Conservation (phyloP, 2,888 invertebrate genomes). For the Suillia variegata region DNA sequence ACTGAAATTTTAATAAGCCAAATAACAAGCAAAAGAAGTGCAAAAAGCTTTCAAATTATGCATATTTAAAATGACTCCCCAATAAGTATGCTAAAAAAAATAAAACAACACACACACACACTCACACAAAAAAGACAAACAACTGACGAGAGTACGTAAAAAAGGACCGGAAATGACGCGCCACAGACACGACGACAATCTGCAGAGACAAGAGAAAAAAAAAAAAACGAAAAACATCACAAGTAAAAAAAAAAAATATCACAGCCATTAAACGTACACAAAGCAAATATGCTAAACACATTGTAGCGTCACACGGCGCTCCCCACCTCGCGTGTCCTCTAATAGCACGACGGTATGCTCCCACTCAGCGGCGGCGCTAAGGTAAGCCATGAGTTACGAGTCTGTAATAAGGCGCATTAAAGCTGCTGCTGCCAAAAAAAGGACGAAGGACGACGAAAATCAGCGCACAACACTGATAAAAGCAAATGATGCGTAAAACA, state of each 20-base stretch:
- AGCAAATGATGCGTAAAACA: constrained; percentile 4
- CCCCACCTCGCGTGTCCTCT: too few species aligned
- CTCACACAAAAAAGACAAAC: too few species aligned
- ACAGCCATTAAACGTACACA: constrained; percentile 35
- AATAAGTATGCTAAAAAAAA: constrained; percentile 51
- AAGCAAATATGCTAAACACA: constrained; percentile 46
- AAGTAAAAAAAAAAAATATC: constrained; percentile 16
- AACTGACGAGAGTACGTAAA: constrained; percentile 45
- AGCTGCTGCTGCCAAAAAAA: neutral
- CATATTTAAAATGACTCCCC: constrained; percentile 38
- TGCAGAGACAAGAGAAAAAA: constrained; percentile 13
- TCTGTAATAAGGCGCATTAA: constrained; percentile 1
- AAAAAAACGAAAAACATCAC: constrained; percentile 13
- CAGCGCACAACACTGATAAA: neutral
- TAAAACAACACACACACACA: too few species aligned
- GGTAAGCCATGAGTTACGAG: too few species aligned
- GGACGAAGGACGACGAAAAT: neutral
- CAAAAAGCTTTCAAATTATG: constrained; percentile 27
- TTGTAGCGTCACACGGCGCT: too few species aligned
- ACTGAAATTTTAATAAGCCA: constrained; percentile 40
- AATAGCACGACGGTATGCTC: too few species aligned
- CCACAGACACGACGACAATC: constrained; percentile 22
- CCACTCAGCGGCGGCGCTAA: too few species aligned
- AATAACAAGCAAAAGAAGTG: constrained; percentile 29
- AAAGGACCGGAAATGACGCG: constrained; percentile 1